Percentiles rank a stretch among this genome's conserved stretches.
Evolutionary conservation across 92 coral and sea anemone species (phyloP).

Genomic region (Epizoanthus illoricatus): DNA sequence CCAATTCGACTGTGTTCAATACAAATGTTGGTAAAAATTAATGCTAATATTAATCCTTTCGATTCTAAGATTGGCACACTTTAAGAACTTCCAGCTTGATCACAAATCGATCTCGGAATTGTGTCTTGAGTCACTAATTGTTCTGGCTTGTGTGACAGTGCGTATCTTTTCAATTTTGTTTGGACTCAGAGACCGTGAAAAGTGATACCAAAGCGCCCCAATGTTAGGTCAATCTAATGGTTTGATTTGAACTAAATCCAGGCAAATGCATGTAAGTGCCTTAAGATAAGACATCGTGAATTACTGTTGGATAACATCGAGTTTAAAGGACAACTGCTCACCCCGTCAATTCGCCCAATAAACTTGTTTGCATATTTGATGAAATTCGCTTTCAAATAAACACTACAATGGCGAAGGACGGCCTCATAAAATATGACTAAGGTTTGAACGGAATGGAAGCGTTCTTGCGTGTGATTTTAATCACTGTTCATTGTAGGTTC

Average conservation of each 20-base stretch:
- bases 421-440: neutral
- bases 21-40: neutral
- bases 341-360: neutral
- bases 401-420: constrained; percentile 27
- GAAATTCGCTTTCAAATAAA: constrained; percentile 35
- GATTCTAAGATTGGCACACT: neutral
- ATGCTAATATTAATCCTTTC: neutral
- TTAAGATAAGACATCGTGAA: neutral
- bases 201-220: constrained; percentile 16
- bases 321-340: too few relatives aligned
- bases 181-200: constrained; percentile 16
- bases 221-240: constrained; percentile 8
- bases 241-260: constrained; percentile 15
- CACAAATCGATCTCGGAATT: constrained; percentile 9
- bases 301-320: neutral
- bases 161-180: constrained; percentile 33
- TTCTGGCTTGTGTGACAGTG: constrained; percentile 22
- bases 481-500: constrained; percentile 12
- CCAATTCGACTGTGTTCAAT: constrained; percentile 9
- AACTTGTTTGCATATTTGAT: constrained; percentile 44
- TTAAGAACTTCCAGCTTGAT: neutral
- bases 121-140: constrained; percentile 18
- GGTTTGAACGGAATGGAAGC: constrained; percentile 4
- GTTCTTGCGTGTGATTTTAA: constrained; percentile 35
- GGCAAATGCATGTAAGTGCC: neutral